phyloP scores from a whole-genome alignment of 2,797 vertebrate species.

The Silurus lanzhouensis region DNA sequence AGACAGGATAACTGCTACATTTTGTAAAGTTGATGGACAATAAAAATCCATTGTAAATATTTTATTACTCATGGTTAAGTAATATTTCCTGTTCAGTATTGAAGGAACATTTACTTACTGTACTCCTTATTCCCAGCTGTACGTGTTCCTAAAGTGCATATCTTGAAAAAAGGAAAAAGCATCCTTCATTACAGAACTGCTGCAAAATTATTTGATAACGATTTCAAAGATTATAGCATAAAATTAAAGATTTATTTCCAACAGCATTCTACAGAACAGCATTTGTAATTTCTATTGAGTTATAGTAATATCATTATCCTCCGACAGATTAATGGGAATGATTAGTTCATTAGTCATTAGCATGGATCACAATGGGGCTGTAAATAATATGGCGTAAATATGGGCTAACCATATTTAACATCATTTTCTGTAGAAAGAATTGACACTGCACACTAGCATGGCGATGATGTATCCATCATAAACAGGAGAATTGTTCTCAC shows the following conservation, averaged over 20 bases:
- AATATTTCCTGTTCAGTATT: background rate
- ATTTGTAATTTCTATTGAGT: background rate
- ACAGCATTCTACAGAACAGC: background rate
- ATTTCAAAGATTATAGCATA: slow-evolving; percentile 12
- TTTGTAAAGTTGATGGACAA: background rate
- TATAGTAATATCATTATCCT: slow-evolving; percentile 19
- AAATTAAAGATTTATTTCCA: background rate
- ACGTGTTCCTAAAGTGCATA: background rate
- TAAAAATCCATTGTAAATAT: background rate
- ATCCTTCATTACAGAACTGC: background rate
- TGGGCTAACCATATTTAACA: slow-evolving; percentile 19
- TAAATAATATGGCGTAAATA: slow-evolving; percentile 23
- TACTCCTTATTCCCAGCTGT: background rate
- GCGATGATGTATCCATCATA: slow-evolving; percentile 6
- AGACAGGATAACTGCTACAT: background rate
- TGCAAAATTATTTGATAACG: slow-evolving; percentile 3
- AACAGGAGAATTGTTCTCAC: slow-evolving; percentile 10
- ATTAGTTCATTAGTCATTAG: slow-evolving; percentile 34
- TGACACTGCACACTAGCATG: slow-evolving; percentile 22
- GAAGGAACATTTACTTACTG: background rate
- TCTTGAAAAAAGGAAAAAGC: background rate
- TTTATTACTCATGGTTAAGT: background rate
- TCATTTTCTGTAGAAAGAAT: slow-evolving; percentile 18
- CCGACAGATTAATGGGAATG: slow-evolving; percentile 22
- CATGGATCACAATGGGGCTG: slow-evolving; percentile 16